Conservation (phyloP, 53 echinoderm and acorn worm genomes). For the Luidia sarsii region DNA sequence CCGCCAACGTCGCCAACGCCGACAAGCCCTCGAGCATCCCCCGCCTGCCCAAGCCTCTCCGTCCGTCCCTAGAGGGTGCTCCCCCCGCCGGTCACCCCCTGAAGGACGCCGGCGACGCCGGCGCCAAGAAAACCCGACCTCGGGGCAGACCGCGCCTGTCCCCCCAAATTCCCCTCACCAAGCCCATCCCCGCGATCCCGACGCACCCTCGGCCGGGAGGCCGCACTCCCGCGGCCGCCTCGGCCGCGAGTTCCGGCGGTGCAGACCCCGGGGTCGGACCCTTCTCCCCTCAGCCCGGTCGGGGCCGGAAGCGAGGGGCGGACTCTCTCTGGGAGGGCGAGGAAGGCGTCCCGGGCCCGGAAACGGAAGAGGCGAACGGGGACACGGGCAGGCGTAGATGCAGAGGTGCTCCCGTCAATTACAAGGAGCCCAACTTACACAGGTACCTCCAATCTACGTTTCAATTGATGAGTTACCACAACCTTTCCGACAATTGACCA, state of each 20-base stretch:
- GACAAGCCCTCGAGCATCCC: no score
- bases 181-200: not conserved
- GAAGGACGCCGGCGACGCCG: not conserved
- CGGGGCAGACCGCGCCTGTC: not conserved
- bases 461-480: no score
- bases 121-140: slow-evolving; percentile 2
- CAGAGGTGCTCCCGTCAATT: slow-evolving; percentile 33
- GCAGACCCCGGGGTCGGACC: not conserved
- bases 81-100: not conserved
- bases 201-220: not conserved
- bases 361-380: not conserved
- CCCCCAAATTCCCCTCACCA: not conserved
- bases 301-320: not conserved
- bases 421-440: slow-evolving; percentile 68
- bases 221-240: not conserved
- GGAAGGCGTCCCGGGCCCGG: not conserved
- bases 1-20: no score
- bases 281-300: not conserved
- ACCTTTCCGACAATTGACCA: no score
- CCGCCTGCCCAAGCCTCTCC: no score
- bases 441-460: no score
- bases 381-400: slow-evolving; percentile 38
- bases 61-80: no score
- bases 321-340: slow-evolving; percentile 6
- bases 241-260: not conserved